Base-by-base conservation (phyloP, 2,888 invertebrate species). In the Mystacides longicornis region DNA sequence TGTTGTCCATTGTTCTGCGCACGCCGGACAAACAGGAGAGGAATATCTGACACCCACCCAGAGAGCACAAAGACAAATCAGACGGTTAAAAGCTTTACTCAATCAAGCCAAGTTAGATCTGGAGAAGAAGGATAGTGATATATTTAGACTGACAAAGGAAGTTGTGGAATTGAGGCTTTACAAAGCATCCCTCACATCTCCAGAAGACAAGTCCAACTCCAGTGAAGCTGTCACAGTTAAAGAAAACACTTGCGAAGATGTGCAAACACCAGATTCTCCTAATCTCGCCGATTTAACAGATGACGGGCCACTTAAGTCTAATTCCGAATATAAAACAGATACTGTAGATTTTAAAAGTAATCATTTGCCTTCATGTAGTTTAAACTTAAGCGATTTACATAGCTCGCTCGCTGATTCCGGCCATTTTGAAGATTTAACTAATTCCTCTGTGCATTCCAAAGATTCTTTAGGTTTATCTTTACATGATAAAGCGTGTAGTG, bases 1-100 rank as follows among this genome's bases (percentile, higher is more conserved):
- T 69, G 89, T 92, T 58, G 83, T 91, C 49, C 92, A 92, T 69
- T 92, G 92, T 69, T 88, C 89, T 52, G 85, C 87, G 62, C 86
- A 88, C 68, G 83, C 85, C 3, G 86, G 85, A 1, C 82, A 85
- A 49, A 84, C 87, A 49, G 87, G 85, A 46, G 86, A 89, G 58
- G 89, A 91, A 65, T 93, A 93, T 70, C 78, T 92, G 56, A 93
- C 93, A 51, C 93, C 93, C 14, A 93, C 92, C 1, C 93, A 93
- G 69, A 77, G 92, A 58, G 90, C 90, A 9, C 87, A 89, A 65
- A 79, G 85, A 63, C 89, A 91, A 70, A 85, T 93, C 33, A 80
- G 86, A 59, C 82, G 86, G 56, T 80, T 92, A 21, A 85, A 88
- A 74, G 79, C 80, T 57, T 72, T 89, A 3, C 75, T 91, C 48